These are phyloP conservation scores for Hermaeophaga mercurialis DNA, from an alignment of 2,888 invertebrate genomes.

Conservation along the genomic window DNA sequence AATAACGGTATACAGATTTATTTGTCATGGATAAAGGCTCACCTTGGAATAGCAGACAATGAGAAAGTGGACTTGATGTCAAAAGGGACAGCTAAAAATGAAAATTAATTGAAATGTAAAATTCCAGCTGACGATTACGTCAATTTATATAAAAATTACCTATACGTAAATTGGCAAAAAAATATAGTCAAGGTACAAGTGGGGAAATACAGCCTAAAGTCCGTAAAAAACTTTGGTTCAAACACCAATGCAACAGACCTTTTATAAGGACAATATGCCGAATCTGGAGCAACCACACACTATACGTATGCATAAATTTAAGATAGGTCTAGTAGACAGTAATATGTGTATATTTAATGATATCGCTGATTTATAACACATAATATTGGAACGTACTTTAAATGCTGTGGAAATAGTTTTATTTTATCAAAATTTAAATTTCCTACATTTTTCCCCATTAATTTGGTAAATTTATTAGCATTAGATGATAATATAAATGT, in stretches of 20 bases:
- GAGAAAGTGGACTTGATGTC: too few species aligned
- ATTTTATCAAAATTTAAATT: neutral
- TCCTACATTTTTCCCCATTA: neutral
- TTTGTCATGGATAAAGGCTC: too few species aligned
- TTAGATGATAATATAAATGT: neutral
- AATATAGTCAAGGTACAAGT: too few species aligned
- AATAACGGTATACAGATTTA: too few species aligned
- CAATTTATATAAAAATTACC: too few species aligned
- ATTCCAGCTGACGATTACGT: too few species aligned
- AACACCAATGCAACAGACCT: neutral
- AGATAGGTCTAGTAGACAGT: neutral
- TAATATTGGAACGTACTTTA: neutral
- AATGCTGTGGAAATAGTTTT: neutral
- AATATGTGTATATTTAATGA: neutral
- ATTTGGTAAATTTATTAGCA: neutral
- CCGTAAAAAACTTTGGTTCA: neutral
- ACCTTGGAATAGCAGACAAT: too few species aligned
- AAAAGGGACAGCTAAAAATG: too few species aligned
- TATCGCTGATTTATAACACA: neutral
- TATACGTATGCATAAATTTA: neutral
- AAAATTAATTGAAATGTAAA: too few species aligned
- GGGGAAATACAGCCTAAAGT: too few species aligned
- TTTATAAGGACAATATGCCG: neutral
- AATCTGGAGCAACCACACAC: neutral
- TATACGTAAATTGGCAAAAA: too few species aligned